Conservation (phyloP, 2,888 invertebrate genomes). For the Drosophila dives region DNA sequence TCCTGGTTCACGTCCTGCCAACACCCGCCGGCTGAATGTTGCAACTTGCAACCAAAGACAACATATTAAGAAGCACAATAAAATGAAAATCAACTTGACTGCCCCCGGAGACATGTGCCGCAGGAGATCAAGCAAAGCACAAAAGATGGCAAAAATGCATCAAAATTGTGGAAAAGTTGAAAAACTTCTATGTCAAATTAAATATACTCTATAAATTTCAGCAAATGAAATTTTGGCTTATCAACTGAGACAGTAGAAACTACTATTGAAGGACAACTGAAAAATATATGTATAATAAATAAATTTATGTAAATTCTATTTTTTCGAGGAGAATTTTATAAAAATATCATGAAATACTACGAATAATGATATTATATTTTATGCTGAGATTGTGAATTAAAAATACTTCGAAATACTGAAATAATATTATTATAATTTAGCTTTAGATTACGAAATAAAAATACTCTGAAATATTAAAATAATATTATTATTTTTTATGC, state of each 20-base stretch:
- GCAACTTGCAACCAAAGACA: constrained; percentile 46
- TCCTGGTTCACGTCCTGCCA: constrained; percentile 43
- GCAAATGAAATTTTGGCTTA: not conserved
- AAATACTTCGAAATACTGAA: not conserved
- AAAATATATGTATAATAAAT: not conserved
- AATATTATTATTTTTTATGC: too few relatives aligned
- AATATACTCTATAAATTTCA: constrained; percentile 4
- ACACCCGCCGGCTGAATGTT: constrained; percentile 3
- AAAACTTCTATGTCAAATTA: not conserved
- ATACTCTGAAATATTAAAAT: too few relatives aligned
- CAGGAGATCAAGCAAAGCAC: constrained; percentile 14
- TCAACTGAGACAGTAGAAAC: not conserved
- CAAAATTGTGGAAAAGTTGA: not conserved
- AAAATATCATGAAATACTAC: too few relatives aligned
- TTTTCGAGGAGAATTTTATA: not conserved
- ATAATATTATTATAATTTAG: not conserved
- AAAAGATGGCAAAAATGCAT: constrained; percentile 7
- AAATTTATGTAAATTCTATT: not conserved
- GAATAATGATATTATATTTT: not conserved
- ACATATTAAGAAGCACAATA: constrained; percentile 68
- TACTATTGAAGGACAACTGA: not conserved
- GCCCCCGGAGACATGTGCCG: constrained; percentile 20
- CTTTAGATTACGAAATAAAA: too few relatives aligned
- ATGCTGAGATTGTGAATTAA: not conserved
- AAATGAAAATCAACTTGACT: constrained; percentile 62